Evolutionary conservation across 2,888 invertebrate genomes (phyloP).

Genomic region (Noctua janthina): DNA sequence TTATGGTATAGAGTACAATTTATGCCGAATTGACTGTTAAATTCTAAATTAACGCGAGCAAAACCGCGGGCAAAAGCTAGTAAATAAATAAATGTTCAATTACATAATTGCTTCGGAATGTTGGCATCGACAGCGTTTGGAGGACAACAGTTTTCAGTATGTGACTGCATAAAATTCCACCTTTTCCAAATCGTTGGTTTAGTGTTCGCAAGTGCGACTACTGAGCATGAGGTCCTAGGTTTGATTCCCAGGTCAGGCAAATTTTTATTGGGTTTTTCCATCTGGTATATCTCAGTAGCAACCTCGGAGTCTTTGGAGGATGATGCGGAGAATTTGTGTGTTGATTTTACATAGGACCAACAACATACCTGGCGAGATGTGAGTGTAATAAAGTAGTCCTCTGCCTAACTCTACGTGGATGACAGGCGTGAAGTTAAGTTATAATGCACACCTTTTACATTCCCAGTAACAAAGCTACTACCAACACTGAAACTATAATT

Average conservation of each 20-base stretch:
- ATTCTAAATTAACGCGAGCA: too few species aligned
- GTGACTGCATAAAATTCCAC: too few species aligned
- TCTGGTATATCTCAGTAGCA: neutral
- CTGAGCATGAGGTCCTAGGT: neutral
- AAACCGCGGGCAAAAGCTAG: too few species aligned
- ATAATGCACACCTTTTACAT: neutral
- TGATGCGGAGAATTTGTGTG: too few species aligned
- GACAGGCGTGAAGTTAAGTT: neutral
- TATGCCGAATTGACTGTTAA: too few species aligned
- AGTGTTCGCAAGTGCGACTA: too few species aligned
- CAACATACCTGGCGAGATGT: neutral
- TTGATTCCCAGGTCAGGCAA: neutral
- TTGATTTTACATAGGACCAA: neutral
- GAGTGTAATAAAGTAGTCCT: neutral
- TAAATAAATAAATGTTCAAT: too few species aligned
- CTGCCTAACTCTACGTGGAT: neutral
- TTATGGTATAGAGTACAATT: neutral
- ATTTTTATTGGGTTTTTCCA: neutral
- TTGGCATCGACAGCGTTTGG: too few species aligned
- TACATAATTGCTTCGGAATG: too few species aligned
- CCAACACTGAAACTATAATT: neutral
- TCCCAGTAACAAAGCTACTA: neutral
- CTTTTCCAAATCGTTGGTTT: too few species aligned
- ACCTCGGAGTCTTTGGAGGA: too few species aligned
- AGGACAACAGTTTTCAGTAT: too few species aligned